These are phyloP conservation scores for Lophura nycthemera DNA, from an alignment of 2,113 vertebrate species.

Conservation along the genomic window DNA sequence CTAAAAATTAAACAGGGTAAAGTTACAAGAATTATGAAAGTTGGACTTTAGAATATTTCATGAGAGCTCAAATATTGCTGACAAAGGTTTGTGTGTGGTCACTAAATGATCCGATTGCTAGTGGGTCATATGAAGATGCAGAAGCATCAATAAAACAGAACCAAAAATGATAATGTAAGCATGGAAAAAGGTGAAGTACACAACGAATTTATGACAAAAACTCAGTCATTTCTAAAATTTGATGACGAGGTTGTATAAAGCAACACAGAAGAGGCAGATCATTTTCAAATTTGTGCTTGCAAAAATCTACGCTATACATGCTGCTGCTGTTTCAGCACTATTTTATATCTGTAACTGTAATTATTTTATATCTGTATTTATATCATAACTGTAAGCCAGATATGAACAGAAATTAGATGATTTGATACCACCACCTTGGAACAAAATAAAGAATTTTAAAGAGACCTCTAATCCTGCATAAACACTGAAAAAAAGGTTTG, in stretches of 20 bases:
- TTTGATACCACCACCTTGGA: neutral
- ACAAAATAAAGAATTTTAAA: neutral
- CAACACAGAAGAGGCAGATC: neutral
- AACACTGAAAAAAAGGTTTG: neutral
- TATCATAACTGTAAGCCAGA: neutral
- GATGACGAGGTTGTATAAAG: neutral
- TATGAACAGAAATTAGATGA: neutral
- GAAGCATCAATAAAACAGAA: neutral
- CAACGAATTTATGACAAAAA: neutral
- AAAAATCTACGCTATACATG: neutral
- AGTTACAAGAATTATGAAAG: neutral
- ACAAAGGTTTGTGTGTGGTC: neutral
- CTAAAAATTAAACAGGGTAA: neutral
- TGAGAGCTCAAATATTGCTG: neutral
- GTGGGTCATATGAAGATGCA: neutral
- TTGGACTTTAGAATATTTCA: neutral
- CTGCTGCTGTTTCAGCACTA: neutral
- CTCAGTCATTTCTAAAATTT: neutral
- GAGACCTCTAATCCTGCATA: neutral
- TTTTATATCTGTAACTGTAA: neutral
- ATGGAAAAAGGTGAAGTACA: neutral
- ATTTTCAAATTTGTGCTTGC: neutral
- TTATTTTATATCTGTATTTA: neutral
- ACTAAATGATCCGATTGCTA: neutral
- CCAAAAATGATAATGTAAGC: neutral